Percentiles rank a stretch among this genome's conserved stretches.
Evolutionary conservation across 2,113 vertebrate species (phyloP).

Genomic region (Syrmaticus mikado): DNA sequence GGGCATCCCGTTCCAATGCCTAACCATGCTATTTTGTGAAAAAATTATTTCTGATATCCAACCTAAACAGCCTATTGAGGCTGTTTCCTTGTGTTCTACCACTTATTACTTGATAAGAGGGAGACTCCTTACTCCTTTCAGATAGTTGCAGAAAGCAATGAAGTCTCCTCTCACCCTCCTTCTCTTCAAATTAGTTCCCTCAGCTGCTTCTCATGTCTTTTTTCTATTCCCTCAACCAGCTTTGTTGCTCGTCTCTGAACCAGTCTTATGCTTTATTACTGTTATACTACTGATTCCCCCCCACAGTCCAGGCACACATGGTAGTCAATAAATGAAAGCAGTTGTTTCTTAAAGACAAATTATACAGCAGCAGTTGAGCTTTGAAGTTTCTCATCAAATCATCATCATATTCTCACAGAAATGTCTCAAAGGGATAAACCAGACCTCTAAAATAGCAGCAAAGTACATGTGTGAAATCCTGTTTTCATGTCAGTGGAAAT

Average conservation of each 20-base stretch:
- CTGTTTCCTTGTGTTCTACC: background rate
- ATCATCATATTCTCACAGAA: background rate
- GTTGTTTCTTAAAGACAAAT: background rate
- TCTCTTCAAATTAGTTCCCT: background rate
- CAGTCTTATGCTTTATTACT: background rate
- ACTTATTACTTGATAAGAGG: background rate
- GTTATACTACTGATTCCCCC: background rate
- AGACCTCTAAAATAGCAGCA: background rate
- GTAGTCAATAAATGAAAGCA: background rate
- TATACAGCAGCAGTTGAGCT: background rate
- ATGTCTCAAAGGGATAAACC: background rate
- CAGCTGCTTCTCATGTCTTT: background rate
- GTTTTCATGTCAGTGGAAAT: background rate
- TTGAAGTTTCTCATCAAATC: background rate
- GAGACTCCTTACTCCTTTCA: background rate
- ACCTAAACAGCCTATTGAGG: background rate
- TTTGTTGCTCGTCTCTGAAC: background rate
- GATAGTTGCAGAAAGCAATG: background rate
- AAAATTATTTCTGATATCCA: background rate
- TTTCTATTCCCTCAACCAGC: background rate
- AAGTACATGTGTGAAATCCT: background rate
- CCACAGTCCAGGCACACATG: fast-evolving
- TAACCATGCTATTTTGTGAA: background rate
- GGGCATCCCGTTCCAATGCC: background rate
- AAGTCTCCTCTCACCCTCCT: background rate